A percentile compares a stretch with the other conserved stretches of the same genome.
phyloP scores from a whole-genome alignment of 2,797 vertebrate genomes.

The Taenioides sp. region DNA sequence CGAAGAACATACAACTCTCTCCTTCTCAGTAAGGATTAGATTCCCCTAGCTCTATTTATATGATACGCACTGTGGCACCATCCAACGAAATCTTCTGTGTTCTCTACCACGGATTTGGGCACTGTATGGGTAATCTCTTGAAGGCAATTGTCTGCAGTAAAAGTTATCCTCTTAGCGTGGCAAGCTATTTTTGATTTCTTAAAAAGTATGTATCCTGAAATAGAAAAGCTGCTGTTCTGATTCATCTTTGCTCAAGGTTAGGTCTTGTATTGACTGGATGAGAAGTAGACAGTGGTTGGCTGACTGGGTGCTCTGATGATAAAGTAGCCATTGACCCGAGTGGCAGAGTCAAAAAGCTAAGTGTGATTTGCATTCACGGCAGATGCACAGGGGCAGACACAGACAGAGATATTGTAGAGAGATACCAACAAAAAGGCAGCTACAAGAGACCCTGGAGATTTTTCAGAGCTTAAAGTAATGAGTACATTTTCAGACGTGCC shows the following conservation, averaged over 20 bases:
- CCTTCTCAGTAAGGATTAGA: conserved; percentile 30
- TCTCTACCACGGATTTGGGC: not conserved
- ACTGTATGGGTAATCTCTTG: conserved; percentile 1
- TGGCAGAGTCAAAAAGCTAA: not conserved
- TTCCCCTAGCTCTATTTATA: conserved; percentile 31
- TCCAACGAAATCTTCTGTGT: conserved; percentile 11
- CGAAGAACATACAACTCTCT: conserved; percentile 18
- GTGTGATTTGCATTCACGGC: conserved; percentile 5
- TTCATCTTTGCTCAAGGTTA: conserved; percentile 1
- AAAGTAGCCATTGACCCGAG: not conserved
- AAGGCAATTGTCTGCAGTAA: conserved; percentile 6
- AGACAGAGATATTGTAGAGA: not conserved
- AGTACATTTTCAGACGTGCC: not conserved
- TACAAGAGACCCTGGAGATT: not conserved
- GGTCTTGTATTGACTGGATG: not conserved
- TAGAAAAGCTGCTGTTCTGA: not conserved
- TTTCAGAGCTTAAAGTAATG: not conserved
- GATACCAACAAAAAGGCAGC: conserved; percentile 4
- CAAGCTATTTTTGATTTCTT: not conserved
- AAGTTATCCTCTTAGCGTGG: conserved; percentile 1
- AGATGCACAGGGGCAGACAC: conserved; percentile 12
- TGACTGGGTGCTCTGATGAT: not conserved
- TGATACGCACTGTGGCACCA: conserved; percentile 33
- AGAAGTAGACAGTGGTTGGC: conserved; percentile 1
- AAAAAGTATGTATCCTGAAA: not conserved